Percentiles rank a stretch among this genome's conserved stretches.
phyloP scores from a whole-genome alignment of 2,888 invertebrate genomes.

The Heteromyza rotundicornis region DNA sequence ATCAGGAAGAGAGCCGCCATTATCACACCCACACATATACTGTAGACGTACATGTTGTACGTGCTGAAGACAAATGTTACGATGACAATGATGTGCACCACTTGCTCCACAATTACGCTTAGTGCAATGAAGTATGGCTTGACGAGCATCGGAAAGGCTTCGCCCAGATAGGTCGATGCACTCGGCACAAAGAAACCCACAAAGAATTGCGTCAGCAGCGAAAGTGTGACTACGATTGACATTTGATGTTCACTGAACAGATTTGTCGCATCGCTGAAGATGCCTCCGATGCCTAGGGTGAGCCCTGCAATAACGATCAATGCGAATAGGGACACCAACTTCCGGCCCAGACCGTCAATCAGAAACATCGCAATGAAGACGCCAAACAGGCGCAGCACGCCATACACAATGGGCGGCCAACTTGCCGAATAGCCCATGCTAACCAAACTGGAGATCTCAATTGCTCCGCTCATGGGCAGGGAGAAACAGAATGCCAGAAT shows the following conservation, averaged over 20 bases:
- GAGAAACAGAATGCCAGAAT: conserved; percentile 50
- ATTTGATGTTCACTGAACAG: conserved; percentile 24
- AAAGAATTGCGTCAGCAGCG: conserved; percentile 45
- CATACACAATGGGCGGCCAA: conserved; percentile 38
- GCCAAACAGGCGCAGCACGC: conserved; percentile 41
- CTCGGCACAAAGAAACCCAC: conserved; percentile 43
- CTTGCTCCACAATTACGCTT: conserved; percentile 44
- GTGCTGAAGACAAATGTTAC: not conserved
- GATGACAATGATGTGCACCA: conserved; percentile 42
- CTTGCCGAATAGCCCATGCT: not conserved
- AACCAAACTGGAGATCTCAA: not conserved
- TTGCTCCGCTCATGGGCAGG: conserved; percentile 37
- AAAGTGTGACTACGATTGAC: conserved; percentile 31
- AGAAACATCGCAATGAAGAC: conserved; percentile 29
- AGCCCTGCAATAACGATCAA: conserved; percentile 41
- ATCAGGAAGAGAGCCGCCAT: conserved; percentile 31
- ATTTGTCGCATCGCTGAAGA: conserved; percentile 24
- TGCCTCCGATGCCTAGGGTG: conserved; percentile 39
- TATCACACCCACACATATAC: conserved; percentile 38
- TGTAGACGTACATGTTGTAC: conserved; percentile 28
- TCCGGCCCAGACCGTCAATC: conserved; percentile 43
- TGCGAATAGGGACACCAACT: conserved; percentile 35
- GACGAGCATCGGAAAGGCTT: conserved; percentile 47
- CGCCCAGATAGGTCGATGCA: conserved; percentile 46
- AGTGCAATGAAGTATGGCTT: conserved; percentile 43